Evolutionary conservation across 2,797 vertebrate genomes (phyloP).

Genomic region (Halcyon smyrnensis): DNA sequence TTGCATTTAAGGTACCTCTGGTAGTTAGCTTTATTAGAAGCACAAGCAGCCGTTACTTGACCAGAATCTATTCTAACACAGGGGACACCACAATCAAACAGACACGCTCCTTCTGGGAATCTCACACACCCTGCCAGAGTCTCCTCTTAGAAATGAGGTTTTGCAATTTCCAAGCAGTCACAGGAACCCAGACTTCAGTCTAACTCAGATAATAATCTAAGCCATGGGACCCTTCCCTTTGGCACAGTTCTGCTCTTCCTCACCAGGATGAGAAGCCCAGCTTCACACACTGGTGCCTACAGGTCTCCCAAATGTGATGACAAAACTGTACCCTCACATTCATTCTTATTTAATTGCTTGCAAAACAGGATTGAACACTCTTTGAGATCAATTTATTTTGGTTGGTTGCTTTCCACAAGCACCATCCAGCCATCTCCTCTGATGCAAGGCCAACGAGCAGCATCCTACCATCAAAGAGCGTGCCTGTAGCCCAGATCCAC

Average conservation of each 20-base stretch:
- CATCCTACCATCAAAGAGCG: not conserved
- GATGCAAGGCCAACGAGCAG: not conserved
- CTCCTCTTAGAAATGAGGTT: conserved; percentile 10
- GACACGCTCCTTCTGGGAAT: not conserved
- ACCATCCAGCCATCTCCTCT: not conserved
- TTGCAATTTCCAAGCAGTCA: conserved; percentile 38
- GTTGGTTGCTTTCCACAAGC: not conserved
- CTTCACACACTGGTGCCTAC: not conserved
- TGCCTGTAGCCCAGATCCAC: not conserved
- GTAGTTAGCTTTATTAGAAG: not conserved
- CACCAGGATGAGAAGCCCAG: not conserved
- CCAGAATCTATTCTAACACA: not conserved
- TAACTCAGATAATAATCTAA: conserved; percentile 15
- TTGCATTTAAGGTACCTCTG: not conserved
- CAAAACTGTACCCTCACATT: not conserved
- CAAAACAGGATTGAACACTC: conserved; percentile 41
- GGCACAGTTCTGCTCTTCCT: conserved; percentile 21
- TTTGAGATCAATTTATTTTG: conserved; percentile 9
- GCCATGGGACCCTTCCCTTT: conserved; percentile 26
- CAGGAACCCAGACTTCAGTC: not conserved
- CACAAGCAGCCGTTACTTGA: not conserved
- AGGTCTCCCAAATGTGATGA: not conserved
- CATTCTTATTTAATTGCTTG: conserved; percentile 35
- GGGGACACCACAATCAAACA: not conserved
- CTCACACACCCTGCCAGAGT: not conserved